These are phyloP conservation scores for Autographa pulchrina DNA, from an alignment of 2,888 invertebrate genomes.

Conservation along the genomic window DNA sequence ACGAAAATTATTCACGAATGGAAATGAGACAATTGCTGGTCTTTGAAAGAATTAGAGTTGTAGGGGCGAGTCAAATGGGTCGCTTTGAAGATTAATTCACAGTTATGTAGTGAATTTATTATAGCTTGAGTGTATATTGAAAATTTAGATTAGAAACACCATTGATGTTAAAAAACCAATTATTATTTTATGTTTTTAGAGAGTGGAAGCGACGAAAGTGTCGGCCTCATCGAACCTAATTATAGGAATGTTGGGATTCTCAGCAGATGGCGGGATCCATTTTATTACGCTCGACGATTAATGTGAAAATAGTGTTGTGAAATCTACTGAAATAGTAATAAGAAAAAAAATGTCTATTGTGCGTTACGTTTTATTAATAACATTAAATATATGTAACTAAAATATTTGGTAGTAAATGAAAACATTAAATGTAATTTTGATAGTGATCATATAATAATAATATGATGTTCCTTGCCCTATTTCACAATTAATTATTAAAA, in stretches of 20 bases:
- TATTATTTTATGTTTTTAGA: background rate
- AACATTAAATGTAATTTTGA: no score
- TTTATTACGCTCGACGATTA: background rate
- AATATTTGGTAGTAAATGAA: no score
- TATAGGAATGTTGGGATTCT: background rate
- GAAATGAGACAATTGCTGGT: conserved; percentile 55
- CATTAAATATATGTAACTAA: no score
- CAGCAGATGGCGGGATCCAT: background rate
- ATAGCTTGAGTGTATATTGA: background rate
- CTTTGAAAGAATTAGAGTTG: conserved; percentile 47
- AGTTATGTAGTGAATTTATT: background rate
- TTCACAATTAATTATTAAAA: background rate
- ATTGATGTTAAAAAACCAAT: conserved; percentile 1
- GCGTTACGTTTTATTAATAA: no score
- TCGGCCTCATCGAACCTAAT: background rate
- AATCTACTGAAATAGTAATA: background rate
- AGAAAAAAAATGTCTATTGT: background rate
- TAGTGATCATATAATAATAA: no score
- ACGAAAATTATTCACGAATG: conserved; percentile 56
- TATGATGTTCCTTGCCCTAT: no score
- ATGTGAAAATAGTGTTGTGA: background rate
- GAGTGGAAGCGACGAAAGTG: background rate
- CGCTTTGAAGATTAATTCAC: conserved; percentile 33
- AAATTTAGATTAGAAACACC: background rate
- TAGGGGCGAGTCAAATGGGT: conserved; percentile 23